A percentile compares a stretch with the other conserved stretches of the same genome.
Evolutionary conservation across 1,140 invertebrate species (phyloP).

Genomic region (Acyrthosiphon pisum): DNA sequence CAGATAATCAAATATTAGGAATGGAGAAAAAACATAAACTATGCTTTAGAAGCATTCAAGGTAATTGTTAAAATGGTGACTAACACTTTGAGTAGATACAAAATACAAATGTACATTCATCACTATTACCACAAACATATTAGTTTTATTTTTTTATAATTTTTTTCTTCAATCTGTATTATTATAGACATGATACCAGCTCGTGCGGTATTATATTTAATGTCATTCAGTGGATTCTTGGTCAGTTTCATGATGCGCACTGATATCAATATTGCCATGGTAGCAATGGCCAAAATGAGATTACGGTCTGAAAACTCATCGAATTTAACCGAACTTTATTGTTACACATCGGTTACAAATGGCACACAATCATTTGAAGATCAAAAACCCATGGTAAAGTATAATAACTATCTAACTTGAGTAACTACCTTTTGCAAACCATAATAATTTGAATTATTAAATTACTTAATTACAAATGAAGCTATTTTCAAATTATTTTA

Average conservation of each 20-base stretch:
- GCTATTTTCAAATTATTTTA: not conserved
- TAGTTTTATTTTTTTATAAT: not conserved
- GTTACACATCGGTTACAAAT: constrained; percentile 60
- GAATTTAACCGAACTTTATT: constrained; percentile 59
- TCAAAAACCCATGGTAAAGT: constrained; percentile 58
- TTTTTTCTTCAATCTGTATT: not conserved
- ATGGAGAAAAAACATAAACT: constrained; percentile 49
- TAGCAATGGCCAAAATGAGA: constrained; percentile 70
- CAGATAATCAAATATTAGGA: constrained; percentile 50
- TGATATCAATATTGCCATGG: constrained; percentile 76
- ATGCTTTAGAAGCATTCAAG: constrained; percentile 47
- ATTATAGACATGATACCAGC: constrained; percentile 68
- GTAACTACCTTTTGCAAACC: not conserved
- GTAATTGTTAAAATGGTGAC: not conserved
- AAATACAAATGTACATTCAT: not conserved
- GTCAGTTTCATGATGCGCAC: constrained; percentile 80
- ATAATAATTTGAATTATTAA: not conserved
- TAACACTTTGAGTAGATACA: not conserved
- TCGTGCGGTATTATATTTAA: constrained; percentile 72
- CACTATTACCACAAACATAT: not conserved
- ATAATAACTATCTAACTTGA: not conserved
- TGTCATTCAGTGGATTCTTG: constrained; percentile 76
- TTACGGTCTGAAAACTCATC: constrained; percentile 60
- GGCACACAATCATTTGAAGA: constrained; percentile 59
- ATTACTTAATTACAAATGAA: not conserved